These are phyloP conservation scores for Atethmia centrago DNA, from an alignment of 2,888 invertebrate species.

Conservation along the genomic window DNA sequence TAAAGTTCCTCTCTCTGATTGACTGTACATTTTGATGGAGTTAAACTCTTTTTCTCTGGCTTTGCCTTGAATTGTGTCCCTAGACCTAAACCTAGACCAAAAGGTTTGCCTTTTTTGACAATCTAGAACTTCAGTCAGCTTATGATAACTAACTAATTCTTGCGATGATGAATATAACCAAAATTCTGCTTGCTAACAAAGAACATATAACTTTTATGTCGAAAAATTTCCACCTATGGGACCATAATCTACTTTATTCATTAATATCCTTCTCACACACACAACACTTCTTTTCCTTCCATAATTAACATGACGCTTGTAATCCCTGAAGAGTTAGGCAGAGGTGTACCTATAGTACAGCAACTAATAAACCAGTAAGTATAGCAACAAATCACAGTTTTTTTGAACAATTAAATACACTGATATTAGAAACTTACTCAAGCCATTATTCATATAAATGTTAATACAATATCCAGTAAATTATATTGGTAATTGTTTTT, in stretches of 20 bases:
- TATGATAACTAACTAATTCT: too few relatives aligned
- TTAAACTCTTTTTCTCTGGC: not conserved
- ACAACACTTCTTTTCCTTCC: not conserved
- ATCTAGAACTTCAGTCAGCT: too few relatives aligned
- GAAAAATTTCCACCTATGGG: not conserved
- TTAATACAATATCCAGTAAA: constrained; percentile 59
- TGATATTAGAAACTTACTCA: constrained; percentile 37
- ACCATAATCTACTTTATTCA: not conserved
- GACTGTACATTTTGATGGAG: not conserved
- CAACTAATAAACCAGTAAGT: constrained; percentile 2
- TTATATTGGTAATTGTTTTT: constrained; percentile 64
- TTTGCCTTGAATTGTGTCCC: not conserved
- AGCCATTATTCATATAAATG: constrained; percentile 58
- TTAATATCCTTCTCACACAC: constrained; percentile 9
- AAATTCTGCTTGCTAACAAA: not conserved
- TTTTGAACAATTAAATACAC: constrained; percentile 51
- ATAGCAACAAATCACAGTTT: constrained; percentile 54
- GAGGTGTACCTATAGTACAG: too few relatives aligned
- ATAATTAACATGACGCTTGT: too few relatives aligned
- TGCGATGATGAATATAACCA: too few relatives aligned
- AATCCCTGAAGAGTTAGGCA: too few relatives aligned
- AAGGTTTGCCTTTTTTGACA: not conserved
- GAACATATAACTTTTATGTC: not conserved
- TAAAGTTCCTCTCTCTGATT: too few relatives aligned
- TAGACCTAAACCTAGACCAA: not conserved